Conservation (phyloP, 2,113 vertebrate species). For the Rhabdornis inornatus region DNA sequence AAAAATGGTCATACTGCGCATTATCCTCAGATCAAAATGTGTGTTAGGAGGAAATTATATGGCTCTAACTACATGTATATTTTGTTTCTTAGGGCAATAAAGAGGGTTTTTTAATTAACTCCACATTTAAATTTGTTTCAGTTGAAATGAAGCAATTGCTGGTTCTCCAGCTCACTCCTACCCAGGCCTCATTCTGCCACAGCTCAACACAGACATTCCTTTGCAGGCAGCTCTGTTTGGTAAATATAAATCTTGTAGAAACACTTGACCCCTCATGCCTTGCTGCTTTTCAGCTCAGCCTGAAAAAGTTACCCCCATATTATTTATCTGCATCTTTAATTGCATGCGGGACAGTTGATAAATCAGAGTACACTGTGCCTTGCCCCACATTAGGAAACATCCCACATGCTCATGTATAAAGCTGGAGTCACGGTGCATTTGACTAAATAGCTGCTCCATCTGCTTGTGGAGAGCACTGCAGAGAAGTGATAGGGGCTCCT, state of each 20-base stretch:
- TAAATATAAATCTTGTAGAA: slow-evolving; percentile 43
- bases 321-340: slow-evolving; percentile 60
- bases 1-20: slow-evolving; percentile 15
- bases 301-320: neutral
- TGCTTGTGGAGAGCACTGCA: slow-evolving; percentile 29
- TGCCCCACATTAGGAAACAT: slow-evolving; percentile 43
- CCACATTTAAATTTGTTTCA: neutral
- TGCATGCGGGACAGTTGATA: slow-evolving; percentile 35
- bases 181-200: neutral
- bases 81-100: slow-evolving; percentile 24
- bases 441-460: slow-evolving; percentile 60
- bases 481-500: slow-evolving; percentile 20
- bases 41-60: slow-evolving; percentile 24
- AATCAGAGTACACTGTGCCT: neutral
- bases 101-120: neutral
- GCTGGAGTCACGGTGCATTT: slow-evolving; percentile 58
- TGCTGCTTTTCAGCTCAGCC: slow-evolving; percentile 47
- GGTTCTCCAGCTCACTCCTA: neutral
- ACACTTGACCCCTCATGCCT: slow-evolving; percentile 61
- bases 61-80: neutral
- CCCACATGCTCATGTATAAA: slow-evolving; percentile 59
- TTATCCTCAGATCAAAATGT: slow-evolving; percentile 32
- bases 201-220: slow-evolving; percentile 37
- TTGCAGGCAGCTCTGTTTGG: slow-evolving; percentile 37
- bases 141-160: neutral